Conservation (phyloP, 2,888 invertebrate species). For the Chironomus riparius region DNA sequence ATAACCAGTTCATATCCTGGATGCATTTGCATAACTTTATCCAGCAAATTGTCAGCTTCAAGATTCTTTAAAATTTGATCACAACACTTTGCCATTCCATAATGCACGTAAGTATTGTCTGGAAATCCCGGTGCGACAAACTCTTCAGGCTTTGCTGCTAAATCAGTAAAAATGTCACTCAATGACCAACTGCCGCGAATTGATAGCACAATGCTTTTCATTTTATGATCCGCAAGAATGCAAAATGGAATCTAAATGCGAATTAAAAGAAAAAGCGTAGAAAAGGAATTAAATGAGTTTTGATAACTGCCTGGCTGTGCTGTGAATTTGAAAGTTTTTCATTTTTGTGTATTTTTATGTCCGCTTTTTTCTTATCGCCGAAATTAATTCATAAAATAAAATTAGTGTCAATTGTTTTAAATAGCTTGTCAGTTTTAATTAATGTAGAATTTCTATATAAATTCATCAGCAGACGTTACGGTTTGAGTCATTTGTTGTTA, state of each 20-base stretch:
- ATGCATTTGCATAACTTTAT: constrained; percentile 59
- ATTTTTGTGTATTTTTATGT: no score
- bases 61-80: constrained; percentile 62
- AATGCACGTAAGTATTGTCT: constrained; percentile 66
- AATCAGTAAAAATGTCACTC: constrained; percentile 76
- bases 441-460: no score
- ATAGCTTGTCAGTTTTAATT: no score
- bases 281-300: not conserved
- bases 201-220: constrained; percentile 68
- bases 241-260: constrained; percentile 71
- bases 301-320: not conserved
- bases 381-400: no score
- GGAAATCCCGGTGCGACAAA: constrained; percentile 59
- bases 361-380: no score
- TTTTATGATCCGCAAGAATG: constrained; percentile 73
- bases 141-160: constrained; percentile 63
- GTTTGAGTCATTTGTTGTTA: no score
- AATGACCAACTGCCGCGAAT: constrained; percentile 79
- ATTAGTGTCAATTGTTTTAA: no score
- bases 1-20: constrained; percentile 69
- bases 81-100: constrained; percentile 78
- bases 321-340: no score
- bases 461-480: no score
- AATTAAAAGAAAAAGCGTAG: not conserved
- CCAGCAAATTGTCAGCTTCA: constrained; percentile 54